Evolutionary conservation across 2,113 vertebrate species (phyloP).

Genomic region (Aegithalos caudatus): DNA sequence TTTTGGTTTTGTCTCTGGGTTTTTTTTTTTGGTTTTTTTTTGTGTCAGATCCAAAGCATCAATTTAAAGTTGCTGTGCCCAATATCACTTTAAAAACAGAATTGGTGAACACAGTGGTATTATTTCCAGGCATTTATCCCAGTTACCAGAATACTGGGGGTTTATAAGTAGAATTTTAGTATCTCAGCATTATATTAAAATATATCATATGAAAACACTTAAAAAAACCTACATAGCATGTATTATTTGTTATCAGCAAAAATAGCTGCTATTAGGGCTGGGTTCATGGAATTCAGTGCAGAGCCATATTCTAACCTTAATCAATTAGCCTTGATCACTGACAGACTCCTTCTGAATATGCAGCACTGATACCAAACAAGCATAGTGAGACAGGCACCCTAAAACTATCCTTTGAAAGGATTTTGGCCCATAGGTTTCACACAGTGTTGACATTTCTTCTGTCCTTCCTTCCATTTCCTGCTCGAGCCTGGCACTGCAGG

Average conservation of each 20-base stretch:
- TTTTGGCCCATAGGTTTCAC: not conserved
- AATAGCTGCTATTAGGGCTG: not conserved
- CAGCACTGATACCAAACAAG: not conserved
- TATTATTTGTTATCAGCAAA: not conserved
- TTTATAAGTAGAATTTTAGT: not conserved
- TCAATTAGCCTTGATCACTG: not conserved
- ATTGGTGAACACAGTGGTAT: not conserved
- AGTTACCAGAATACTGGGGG: not conserved
- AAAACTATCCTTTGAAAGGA: not conserved
- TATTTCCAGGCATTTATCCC: not conserved
- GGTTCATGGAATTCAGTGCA: not conserved
- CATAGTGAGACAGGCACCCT: not conserved
- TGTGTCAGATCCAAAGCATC: not conserved
- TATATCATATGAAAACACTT: not conserved
- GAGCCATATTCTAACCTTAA: not conserved
- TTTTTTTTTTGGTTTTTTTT: no score
- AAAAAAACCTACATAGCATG: no score
- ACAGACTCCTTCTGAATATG: not conserved
- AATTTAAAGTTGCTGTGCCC: not conserved
- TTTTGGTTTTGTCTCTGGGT: no score
- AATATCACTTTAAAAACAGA: not conserved
- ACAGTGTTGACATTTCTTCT: not conserved
- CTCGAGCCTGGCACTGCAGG: not conserved
- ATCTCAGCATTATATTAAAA: not conserved
- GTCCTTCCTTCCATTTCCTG: not conserved